phyloP scores from a whole-genome alignment of 2,888 invertebrate species.

The Mesorhabditis sp. region DNA sequence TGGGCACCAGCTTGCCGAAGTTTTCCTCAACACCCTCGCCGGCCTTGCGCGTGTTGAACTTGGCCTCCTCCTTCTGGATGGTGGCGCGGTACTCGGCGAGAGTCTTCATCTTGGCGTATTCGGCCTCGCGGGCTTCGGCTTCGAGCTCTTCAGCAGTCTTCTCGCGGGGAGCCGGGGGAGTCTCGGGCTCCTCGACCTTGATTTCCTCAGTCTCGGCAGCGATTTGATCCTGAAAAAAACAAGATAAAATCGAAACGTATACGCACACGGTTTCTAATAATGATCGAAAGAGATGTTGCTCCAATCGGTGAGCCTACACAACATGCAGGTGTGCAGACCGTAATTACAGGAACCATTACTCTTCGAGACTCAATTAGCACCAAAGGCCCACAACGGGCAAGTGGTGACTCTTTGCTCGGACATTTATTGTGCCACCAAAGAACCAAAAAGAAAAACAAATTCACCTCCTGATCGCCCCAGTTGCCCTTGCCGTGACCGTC shows the following conservation, averaged over 20 bases:
- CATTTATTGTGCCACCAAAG: too few species aligned
- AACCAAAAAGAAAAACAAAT: neutral
- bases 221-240: constrained; percentile 38
- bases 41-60: constrained; percentile 52
- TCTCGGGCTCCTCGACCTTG: constrained; percentile 27
- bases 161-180: constrained; percentile 33
- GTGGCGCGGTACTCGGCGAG: constrained; percentile 47
- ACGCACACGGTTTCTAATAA: neutral
- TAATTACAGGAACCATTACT: neutral
- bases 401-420: neutral
- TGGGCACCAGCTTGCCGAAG: constrained; percentile 38
- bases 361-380: neutral
- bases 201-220: constrained; percentile 43
- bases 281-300: neutral
- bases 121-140: constrained; percentile 34
- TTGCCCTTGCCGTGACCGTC: constrained; percentile 60
- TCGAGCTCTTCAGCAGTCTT: constrained; percentile 45
- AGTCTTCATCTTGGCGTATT: constrained; percentile 51
- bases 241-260: neutral
- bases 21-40: constrained; percentile 41
- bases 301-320: neutral
- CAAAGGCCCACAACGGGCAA: neutral
- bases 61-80: constrained; percentile 20
- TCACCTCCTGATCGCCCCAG: constrained; percentile 50
- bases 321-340: neutral